phyloP scores from a whole-genome alignment of 2,113 vertebrate species.

The Oreochromis tanganicae region DNA sequence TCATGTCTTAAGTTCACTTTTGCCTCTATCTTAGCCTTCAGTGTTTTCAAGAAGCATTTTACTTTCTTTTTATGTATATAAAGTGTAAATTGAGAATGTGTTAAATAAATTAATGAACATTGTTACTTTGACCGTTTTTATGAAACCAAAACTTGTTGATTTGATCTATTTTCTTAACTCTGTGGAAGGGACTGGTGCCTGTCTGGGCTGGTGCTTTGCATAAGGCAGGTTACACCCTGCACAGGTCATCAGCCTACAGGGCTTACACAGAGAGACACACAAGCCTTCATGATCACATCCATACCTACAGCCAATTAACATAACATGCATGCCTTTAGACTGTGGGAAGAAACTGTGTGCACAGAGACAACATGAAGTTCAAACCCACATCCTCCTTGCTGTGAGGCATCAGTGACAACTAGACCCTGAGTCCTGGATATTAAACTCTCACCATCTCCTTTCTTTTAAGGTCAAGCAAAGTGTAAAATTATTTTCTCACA shows the following conservation, averaged over 20 bases:
- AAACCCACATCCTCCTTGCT: neutral
- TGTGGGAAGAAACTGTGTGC: neutral
- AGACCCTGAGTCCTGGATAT: neutral
- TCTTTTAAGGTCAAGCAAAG: neutral
- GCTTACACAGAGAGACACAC: neutral
- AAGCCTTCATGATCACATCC: neutral
- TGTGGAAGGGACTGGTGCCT: neutral
- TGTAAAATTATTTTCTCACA: neutral
- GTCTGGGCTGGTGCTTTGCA: neutral
- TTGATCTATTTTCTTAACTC: neutral
- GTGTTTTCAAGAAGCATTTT: neutral
- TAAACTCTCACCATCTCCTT: neutral
- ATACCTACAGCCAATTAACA: neutral
- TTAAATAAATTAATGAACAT: conserved; percentile 32
- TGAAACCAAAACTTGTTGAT: neutral
- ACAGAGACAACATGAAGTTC: neutral
- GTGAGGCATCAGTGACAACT: neutral
- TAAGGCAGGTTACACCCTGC: neutral
- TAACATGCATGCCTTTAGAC: neutral
- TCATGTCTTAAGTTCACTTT: conserved; percentile 43
- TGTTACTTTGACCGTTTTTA: neutral
- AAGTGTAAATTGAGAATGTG: conserved; percentile 6
- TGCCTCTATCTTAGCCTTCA: neutral
- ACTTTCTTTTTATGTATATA: conserved; percentile 6
- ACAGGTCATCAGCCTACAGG: neutral